Evolutionary conservation across 2,113 vertebrate genomes (phyloP).

Genomic region (Vulpes ferrilata): DNA sequence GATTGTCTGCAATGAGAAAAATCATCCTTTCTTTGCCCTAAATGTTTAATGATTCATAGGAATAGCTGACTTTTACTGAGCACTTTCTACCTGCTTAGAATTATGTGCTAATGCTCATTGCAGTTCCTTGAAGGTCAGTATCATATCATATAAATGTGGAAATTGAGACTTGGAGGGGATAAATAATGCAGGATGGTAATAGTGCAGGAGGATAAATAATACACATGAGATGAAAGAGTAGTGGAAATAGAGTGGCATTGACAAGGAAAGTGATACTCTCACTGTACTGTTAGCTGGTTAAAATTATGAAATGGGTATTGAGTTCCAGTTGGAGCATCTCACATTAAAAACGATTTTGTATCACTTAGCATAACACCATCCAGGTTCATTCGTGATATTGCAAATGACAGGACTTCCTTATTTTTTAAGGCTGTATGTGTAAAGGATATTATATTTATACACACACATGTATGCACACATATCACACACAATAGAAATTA

Average conservation of each 20-base stretch:
- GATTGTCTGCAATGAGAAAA: not conserved
- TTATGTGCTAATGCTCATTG: not conserved
- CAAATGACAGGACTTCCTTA: not conserved
- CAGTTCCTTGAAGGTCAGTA: not conserved
- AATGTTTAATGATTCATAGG: not conserved
- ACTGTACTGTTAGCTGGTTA: not conserved
- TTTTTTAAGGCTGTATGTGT: not conserved
- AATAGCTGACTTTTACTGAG: not conserved
- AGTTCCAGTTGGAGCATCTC: not conserved
- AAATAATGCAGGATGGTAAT: not conserved
- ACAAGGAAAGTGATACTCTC: not conserved
- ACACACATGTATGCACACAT: not conserved
- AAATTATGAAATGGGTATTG: not conserved
- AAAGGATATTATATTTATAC: not conserved
- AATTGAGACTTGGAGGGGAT: not conserved
- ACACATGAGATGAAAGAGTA: not conserved
- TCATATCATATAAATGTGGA: not conserved
- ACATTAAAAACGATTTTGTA: conserved; percentile 34
- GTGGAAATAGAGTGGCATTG: not conserved
- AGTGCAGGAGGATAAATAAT: not conserved
- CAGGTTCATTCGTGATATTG: not conserved
- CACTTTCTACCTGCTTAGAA: not conserved
- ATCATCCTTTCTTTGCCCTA: not conserved
- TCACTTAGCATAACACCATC: not conserved
- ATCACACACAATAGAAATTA: not conserved